Conservation (phyloP, 2,888 invertebrate species). For the Stomorhina lunata region DNA sequence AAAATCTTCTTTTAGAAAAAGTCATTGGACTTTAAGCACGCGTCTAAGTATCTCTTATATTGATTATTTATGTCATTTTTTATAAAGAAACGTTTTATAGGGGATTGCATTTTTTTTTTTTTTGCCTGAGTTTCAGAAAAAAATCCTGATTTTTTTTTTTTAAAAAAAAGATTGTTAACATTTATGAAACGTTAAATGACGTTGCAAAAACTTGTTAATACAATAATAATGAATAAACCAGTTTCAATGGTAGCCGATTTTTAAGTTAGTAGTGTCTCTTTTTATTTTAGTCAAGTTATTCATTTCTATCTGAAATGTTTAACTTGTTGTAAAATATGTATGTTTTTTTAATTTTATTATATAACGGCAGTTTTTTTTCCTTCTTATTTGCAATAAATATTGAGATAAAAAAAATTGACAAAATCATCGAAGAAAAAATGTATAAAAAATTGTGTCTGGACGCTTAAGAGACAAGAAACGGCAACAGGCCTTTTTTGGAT, state of each 20-base stretch:
- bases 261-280: slow-evolving; percentile 58
- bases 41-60: slow-evolving; percentile 51
- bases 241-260: slow-evolving; percentile 54
- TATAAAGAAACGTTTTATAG: not conserved
- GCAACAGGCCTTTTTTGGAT: slow-evolving; percentile 24
- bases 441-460: slow-evolving; percentile 37
- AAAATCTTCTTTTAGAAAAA: slow-evolving; percentile 49
- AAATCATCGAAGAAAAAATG: not conserved
- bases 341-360: slow-evolving; percentile 41
- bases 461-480: slow-evolving; percentile 23
- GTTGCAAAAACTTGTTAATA: slow-evolving; percentile 40
- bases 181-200: slow-evolving; percentile 28
- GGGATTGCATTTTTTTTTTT: not conserved
- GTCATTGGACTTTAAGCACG: slow-evolving; percentile 60
- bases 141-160: slow-evolving; percentile 26
- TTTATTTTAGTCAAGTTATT: slow-evolving; percentile 50
- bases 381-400: slow-evolving; percentile 22
- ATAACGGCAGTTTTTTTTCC: slow-evolving; percentile 42
- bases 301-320: not conserved
- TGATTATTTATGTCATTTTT: slow-evolving; percentile 48
- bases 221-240: slow-evolving; percentile 46
- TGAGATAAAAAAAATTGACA: slow-evolving; percentile 36
- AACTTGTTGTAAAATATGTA: slow-evolving; percentile 4
- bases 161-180: not conserved
- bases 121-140: not conserved